A percentile compares a stretch with the other conserved stretches of the same genome.
These are phyloP conservation scores for Arrhamphus sclerolepis DNA, from an alignment of 2,797 vertebrate species.

Conservation along the genomic window DNA sequence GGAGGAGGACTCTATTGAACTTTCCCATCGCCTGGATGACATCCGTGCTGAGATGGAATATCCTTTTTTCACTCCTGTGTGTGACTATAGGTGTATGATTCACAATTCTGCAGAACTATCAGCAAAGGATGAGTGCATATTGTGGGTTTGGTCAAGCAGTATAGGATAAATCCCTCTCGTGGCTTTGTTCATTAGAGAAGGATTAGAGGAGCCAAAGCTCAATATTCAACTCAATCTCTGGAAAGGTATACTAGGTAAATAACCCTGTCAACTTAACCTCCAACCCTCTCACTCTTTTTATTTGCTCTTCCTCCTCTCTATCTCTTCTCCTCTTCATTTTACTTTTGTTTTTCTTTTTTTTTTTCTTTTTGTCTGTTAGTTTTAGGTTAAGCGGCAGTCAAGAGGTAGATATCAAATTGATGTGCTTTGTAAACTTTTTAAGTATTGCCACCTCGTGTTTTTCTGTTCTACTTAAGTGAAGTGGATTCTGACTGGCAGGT, in stretches of 20 bases:
- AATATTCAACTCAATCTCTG: slow-evolving; percentile 62
- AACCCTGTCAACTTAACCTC: slow-evolving; percentile 56
- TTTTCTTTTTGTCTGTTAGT: slow-evolving; percentile 7
- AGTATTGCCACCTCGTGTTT: slow-evolving; percentile 23
- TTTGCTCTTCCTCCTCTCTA: slow-evolving; percentile 32
- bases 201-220: slow-evolving; percentile 70
- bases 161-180: slow-evolving; percentile 57
- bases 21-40: slow-evolving; percentile 94
- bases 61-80: slow-evolving; percentile 84
- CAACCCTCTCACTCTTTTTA: slow-evolving; percentile 30
- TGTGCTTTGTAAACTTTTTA: slow-evolving; percentile 2
- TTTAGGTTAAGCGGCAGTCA: slow-evolving; percentile 10
- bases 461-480: slow-evolving; percentile 22
- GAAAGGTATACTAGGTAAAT: slow-evolving; percentile 65
- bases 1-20: slow-evolving; percentile 95
- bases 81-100: slow-evolving; percentile 41
- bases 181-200: slow-evolving; percentile 74
- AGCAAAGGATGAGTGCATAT: slow-evolving; percentile 39
- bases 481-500: slow-evolving; percentile 29
- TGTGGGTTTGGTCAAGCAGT: slow-evolving; percentile 61
- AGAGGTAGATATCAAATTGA: slow-evolving; percentile 18
- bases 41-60: slow-evolving; percentile 99
- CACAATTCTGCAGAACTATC: slow-evolving; percentile 24
- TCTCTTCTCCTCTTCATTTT: slow-evolving; percentile 18
- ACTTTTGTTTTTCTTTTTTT: slow-evolving; percentile 19